phyloP scores from a whole-genome alignment of 2,113 vertebrate species.

The Alectura lathami region DNA sequence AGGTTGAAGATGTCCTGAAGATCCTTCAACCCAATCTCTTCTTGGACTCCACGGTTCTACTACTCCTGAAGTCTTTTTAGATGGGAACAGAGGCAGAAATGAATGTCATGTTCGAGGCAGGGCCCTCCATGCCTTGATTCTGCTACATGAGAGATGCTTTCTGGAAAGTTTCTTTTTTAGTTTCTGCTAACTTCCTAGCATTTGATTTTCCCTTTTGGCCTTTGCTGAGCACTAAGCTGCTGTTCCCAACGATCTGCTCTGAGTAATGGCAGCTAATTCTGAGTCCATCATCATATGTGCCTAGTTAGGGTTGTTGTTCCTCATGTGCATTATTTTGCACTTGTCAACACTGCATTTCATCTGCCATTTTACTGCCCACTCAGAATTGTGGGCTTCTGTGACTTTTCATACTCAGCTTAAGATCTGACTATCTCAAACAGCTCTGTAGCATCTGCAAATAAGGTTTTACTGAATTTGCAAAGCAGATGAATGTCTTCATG shows the following conservation, averaged over 20 bases:
- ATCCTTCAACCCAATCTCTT: not conserved
- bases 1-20: not conserved
- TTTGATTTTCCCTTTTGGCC: not conserved
- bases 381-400: not conserved
- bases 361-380: slow-evolving; percentile 37
- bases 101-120: not conserved
- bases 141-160: not conserved
- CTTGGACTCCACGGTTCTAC: not conserved
- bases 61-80: not conserved
- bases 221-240: not conserved
- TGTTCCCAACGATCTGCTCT: not conserved
- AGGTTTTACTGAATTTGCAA: slow-evolving; percentile 27
- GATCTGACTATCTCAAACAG: not conserved
- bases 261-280: slow-evolving; percentile 14
- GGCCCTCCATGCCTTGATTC: not conserved
- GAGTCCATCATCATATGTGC: not conserved
- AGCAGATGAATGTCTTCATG: slow-evolving; percentile 12
- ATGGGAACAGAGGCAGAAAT: not conserved
- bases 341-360: slow-evolving; percentile 42
- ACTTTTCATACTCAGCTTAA: not conserved
- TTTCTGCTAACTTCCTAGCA: not conserved
- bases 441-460: slow-evolving; percentile 1
- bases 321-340: slow-evolving; percentile 13
- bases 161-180: not conserved
- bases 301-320: slow-evolving; percentile 10